Conservation (phyloP, 2,797 vertebrate genomes). For the Distichodus sexfasciatus region DNA sequence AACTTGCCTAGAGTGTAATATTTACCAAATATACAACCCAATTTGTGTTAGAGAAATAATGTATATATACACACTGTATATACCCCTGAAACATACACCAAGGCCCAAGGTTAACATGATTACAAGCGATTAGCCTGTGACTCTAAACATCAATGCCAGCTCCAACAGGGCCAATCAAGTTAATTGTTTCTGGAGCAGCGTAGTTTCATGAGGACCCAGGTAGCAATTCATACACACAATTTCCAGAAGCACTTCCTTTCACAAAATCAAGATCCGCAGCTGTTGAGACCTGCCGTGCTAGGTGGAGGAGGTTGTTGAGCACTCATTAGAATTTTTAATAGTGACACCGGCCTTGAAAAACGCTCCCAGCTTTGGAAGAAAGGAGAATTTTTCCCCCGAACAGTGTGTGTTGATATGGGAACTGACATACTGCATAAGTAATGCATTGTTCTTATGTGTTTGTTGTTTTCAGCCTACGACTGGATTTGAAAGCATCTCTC, state of each 20-base stretch:
- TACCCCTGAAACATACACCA: neutral
- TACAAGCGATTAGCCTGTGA: constrained; percentile 12
- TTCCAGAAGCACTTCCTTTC: constrained; percentile 11
- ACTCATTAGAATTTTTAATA: constrained; percentile 67
- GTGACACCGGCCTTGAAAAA: constrained; percentile 58
- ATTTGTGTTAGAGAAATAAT: too few species aligned
- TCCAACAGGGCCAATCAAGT: constrained; percentile 47
- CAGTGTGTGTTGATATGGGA: constrained; percentile 2
- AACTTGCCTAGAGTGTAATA: too few species aligned
- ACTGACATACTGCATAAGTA: neutral
- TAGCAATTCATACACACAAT: constrained; percentile 47
- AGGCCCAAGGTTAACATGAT: neutral
- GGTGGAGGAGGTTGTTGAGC: constrained; percentile 51
- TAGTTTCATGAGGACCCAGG: constrained; percentile 43
- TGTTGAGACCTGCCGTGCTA: constrained; percentile 44
- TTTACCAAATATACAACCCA: too few species aligned
- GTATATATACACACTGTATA: neutral
- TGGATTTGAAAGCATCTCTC: too few species aligned
- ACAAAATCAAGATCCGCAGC: constrained; percentile 36
- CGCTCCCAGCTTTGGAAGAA: constrained; percentile 50
- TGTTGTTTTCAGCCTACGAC: too few species aligned
- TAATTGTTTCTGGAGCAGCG: constrained; percentile 41
- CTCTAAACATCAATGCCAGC: constrained; percentile 7
- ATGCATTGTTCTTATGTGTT: neutral
- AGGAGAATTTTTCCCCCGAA: constrained; percentile 43